Evolutionary conservation across 37 sponge, comb jelly and placozoan genomes (phyloP), one percentile per base, ranked within the genome.

Genomic region (Amphimedon queenslandica): DNA sequence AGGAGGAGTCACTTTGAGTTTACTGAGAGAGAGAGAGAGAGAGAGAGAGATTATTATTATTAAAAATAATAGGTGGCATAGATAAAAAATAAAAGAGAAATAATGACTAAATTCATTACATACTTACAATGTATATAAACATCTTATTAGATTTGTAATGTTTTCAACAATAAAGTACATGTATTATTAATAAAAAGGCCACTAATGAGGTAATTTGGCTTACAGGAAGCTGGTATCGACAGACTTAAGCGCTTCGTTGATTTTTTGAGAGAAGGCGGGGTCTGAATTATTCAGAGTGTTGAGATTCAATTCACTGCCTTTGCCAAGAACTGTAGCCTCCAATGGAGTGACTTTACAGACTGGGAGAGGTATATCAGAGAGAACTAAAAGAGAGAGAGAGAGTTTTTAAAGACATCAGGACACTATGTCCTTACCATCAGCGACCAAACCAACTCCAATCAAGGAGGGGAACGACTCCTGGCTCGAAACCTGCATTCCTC

Each of bases 311-410:
- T 90, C 90, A 21, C 57, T 67, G 10, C 33, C 53, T n/a, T 24
- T 53, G 0, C 85, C 85, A 23, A 72, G 63, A 23, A 74, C 75
- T 40, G 38, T 40, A 18, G 64, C 43, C 71, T 90, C 90, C 69
- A 73, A 21, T 5, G 74, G 47, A 13, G 90, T 80, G 2, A 78
- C 78, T 0, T 76, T 28, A 32, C 72, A 68, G n/a, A 74, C 25
- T 4, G 90, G 90, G 3, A 90, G 53, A 24, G 90, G 90, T 1
- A 90, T 68, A 60, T 90, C 90, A 37, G 74, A 65, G 41, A 90
- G 63, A 42, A 84, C 90, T 89, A 64, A 23, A 66, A 21, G 37
- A 18, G n/a, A 60, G 35, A 38, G 23, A 33, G 18, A 28, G 10
- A 57, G 58, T 57, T 4, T 18, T 20, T 16, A 8, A 16, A 51